Conservation (phyloP, 2,888 invertebrate species). For the Microdon myrmicae region DNA sequence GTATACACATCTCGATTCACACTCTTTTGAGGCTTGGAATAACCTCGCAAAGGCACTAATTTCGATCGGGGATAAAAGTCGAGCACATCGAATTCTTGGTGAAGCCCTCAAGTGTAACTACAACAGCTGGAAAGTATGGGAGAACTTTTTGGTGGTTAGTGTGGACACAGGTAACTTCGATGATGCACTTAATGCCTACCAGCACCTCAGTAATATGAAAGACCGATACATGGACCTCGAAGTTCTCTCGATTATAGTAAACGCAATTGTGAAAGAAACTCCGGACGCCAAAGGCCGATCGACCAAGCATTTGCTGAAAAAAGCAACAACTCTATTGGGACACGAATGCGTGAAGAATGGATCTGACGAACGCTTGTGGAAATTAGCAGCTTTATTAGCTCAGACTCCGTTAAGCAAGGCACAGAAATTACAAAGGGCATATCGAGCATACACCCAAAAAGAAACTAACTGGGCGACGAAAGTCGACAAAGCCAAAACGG, state of each 20-base stretch:
- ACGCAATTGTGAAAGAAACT: slow-evolving; percentile 74
- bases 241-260: slow-evolving; percentile 78
- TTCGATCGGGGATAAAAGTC: slow-evolving; percentile 83
- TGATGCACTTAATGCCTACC: slow-evolving; percentile 85
- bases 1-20: slow-evolving; percentile 86
- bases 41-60: slow-evolving; percentile 95
- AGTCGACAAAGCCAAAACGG: slow-evolving; percentile 71
- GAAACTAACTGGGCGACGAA: slow-evolving; percentile 70
- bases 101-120: slow-evolving; percentile 93
- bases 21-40: slow-evolving; percentile 97
- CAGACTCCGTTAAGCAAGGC: slow-evolving; percentile 70
- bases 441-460: slow-evolving; percentile 77
- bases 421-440: slow-evolving; percentile 82
- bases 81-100: slow-evolving; percentile 85
- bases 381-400: slow-evolving; percentile 80
- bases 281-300: slow-evolving; percentile 73
- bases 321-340: slow-evolving; percentile 60
- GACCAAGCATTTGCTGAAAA: slow-evolving; percentile 62
- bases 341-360: slow-evolving; percentile 68
- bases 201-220: slow-evolving; percentile 87
- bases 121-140: slow-evolving; percentile 94
- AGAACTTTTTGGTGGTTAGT: slow-evolving; percentile 89
- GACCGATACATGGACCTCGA: slow-evolving; percentile 81
- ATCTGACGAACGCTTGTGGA: slow-evolving; percentile 82
- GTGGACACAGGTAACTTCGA: slow-evolving; percentile 87